Percentiles rank a stretch among this genome's conserved stretches.
These are phyloP conservation scores for Ormyrus thymus DNA, from an alignment of 2,888 invertebrate genomes.

Conservation along the genomic window DNA sequence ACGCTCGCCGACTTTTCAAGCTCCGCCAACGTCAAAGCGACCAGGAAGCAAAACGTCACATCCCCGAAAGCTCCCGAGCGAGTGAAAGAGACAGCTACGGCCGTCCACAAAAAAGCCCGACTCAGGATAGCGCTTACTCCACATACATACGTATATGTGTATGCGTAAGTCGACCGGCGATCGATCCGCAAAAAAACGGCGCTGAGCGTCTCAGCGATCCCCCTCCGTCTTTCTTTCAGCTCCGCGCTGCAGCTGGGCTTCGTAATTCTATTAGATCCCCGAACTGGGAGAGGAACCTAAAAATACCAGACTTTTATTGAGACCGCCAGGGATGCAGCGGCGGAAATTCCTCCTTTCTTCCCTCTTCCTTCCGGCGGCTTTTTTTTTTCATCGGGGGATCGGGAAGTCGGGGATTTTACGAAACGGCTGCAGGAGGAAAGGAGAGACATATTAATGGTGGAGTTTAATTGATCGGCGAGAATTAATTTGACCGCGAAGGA, in stretches of 20 bases:
- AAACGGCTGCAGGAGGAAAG: neutral
- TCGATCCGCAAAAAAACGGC: neutral
- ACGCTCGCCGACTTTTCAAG: no score
- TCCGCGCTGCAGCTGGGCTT: conserved; percentile 15
- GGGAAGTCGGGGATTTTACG: neutral
- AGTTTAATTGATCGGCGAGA: conserved; percentile 1
- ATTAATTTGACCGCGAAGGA: neutral
- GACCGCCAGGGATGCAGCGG: conserved; percentile 16
- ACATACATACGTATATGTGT: neutral
- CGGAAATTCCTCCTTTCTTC: neutral
- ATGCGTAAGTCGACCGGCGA: neutral
- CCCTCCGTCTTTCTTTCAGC: neutral
- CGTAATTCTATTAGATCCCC: conserved; percentile 48
- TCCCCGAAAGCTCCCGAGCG: neutral
- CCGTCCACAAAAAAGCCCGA: neutral
- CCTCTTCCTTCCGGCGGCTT: no score
- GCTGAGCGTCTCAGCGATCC: neutral
- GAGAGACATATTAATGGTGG: conserved; percentile 6
- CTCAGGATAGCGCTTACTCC: neutral
- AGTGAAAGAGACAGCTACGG: neutral
- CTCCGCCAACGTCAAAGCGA: no score
- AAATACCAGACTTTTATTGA: conserved; percentile 49
- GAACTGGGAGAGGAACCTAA: conserved; percentile 34
- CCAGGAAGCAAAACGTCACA: neutral
- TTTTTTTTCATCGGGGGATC: neutral